Evolutionary conservation across 2,888 invertebrate species (phyloP).

Genomic region (Ormyrus thymus): DNA sequence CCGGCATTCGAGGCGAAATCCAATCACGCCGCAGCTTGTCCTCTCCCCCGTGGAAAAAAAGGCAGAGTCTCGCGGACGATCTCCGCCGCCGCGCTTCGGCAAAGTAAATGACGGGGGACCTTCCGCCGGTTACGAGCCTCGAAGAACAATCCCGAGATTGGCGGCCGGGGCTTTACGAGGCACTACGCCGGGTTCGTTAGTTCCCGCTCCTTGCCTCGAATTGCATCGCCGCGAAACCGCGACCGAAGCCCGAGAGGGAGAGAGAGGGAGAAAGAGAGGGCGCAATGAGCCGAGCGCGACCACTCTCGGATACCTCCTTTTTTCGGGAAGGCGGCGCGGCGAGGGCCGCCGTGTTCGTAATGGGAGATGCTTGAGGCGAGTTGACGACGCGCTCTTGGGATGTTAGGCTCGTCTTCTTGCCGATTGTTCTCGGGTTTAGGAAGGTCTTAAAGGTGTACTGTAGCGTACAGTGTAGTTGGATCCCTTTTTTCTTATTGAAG

Average conservation of each 20-base stretch:
- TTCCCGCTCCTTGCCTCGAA: slow-evolving; percentile 1
- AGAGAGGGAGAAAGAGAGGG: not conserved
- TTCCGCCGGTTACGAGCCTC: slow-evolving; percentile 7
- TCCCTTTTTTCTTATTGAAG: too few relatives aligned
- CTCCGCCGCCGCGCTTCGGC: not conserved
- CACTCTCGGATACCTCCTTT: slow-evolving; percentile 13
- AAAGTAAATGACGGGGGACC: slow-evolving; percentile 33
- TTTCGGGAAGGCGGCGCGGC: too few relatives aligned
- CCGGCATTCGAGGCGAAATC: too few relatives aligned
- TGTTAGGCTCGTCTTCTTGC: too few relatives aligned
- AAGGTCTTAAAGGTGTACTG: too few relatives aligned
- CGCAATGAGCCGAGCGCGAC: slow-evolving; percentile 47
- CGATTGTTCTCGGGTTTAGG: too few relatives aligned
- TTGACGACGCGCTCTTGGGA: too few relatives aligned
- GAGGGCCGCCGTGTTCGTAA: not conserved
- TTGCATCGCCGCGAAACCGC: not conserved
- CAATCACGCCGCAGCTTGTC: too few relatives aligned
- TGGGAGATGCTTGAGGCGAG: too few relatives aligned
- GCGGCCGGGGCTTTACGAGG: slow-evolving; percentile 46
- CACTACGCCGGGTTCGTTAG: slow-evolving; percentile 53
- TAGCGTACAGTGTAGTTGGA: too few relatives aligned
- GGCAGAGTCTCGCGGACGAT: slow-evolving; percentile 5
- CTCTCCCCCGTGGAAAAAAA: not conserved
- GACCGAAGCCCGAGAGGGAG: not conserved
- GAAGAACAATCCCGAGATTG: slow-evolving; percentile 55